Conservation (phyloP, 2,113 vertebrate species). For the Bagarius yarrelli region DNA sequence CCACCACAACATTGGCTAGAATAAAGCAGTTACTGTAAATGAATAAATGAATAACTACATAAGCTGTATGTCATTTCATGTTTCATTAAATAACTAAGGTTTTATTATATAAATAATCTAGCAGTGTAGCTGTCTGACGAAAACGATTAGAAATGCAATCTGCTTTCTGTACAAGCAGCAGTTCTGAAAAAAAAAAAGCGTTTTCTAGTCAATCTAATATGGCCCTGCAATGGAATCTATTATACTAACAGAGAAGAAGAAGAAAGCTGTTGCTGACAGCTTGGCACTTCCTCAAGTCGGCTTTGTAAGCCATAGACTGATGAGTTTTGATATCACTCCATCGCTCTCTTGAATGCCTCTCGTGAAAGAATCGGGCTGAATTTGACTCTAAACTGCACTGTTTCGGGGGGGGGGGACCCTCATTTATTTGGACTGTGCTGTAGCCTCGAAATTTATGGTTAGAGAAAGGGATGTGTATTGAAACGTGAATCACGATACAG, state of each 20-base stretch:
- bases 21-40: background rate
- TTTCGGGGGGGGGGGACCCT: background rate
- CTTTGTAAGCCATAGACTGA: background rate
- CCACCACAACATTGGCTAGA: background rate
- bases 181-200: background rate
- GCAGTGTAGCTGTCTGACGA: background rate
- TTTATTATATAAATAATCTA: background rate
- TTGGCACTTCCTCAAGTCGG: slow-evolving; percentile 21
- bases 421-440: background rate
- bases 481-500: too few relatives aligned
- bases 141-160: background rate
- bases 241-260: background rate
- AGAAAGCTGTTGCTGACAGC: background rate
- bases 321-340: slow-evolving; percentile 1
- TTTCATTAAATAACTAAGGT: background rate
- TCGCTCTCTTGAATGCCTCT: background rate
- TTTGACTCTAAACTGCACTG: background rate
- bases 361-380: background rate
- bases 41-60: background rate
- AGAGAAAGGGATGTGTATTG: too few relatives aligned
- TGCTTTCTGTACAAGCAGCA: background rate
- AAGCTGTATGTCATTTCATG: background rate
- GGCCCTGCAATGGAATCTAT: background rate
- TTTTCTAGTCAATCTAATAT: background rate
- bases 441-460: background rate